These are phyloP conservation scores for Trogon melanurus DNA, from an alignment of 2,113 vertebrate genomes.

Conservation along the genomic window DNA sequence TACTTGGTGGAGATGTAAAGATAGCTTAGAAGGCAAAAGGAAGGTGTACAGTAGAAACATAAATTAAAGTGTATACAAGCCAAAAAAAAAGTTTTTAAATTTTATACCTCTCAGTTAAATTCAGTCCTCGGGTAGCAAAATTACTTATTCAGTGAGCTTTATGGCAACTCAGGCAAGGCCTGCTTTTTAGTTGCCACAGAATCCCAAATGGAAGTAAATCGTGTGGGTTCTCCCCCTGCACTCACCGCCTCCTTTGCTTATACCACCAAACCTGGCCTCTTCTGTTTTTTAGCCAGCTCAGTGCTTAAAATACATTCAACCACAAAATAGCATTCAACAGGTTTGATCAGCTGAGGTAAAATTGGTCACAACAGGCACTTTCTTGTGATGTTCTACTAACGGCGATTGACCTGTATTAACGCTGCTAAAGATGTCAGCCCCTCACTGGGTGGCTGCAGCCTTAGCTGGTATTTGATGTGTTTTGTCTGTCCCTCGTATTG, in stretches of 20 bases:
- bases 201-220: not conserved
- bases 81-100: accelerated
- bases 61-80: not conserved
- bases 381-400: not conserved
- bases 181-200: not conserved
- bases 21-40: not conserved
- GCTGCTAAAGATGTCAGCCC: not conserved
- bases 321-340: not conserved
- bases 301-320: not conserved
- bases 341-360: not conserved
- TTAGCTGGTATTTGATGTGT: not conserved
- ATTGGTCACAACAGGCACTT: not conserved
- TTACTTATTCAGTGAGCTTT: not conserved
- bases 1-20: not conserved
- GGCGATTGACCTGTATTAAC: conserved; percentile 5
- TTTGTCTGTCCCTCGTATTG: not conserved
- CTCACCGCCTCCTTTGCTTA: not conserved
- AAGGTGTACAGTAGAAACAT: not conserved
- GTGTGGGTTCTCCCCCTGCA: not conserved
- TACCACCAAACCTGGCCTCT: not conserved
- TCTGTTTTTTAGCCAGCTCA: not conserved
- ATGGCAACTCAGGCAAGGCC: not conserved
- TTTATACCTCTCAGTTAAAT: not conserved
- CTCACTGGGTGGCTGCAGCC: not conserved
- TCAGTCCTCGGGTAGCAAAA: not conserved